A percentile compares a stretch with the other conserved stretches of the same genome.
These are phyloP conservation scores for Chrosomus eos DNA, from an alignment of 2,797 vertebrate species.

Conservation along the genomic window DNA sequence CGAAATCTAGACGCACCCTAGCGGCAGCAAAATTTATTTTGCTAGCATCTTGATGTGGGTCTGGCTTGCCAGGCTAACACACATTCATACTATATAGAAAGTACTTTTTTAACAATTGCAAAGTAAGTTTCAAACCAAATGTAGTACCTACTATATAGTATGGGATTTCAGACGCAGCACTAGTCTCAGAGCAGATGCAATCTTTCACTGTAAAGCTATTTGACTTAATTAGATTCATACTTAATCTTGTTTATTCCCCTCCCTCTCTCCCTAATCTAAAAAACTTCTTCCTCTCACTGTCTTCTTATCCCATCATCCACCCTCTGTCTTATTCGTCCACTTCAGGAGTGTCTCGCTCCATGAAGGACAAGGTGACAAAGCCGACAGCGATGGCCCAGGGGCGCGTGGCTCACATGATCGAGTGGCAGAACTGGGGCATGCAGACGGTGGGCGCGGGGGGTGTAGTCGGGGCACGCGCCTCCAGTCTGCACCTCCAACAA, in stretches of 20 bases:
- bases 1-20: too few relatives aligned
- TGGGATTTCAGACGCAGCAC: background rate
- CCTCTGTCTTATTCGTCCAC: conserved; percentile 36
- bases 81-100: background rate
- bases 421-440: conserved; percentile 98
- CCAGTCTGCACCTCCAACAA: conserved; percentile 82
- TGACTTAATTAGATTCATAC: background rate
- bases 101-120: background rate
- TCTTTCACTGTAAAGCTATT: background rate
- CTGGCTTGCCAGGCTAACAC: too few relatives aligned
- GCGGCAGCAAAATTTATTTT: too few relatives aligned
- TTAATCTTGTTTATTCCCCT: background rate
- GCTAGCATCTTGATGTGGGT: too few relatives aligned
- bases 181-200: background rate
- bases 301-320: conserved; percentile 5
- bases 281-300: background rate
- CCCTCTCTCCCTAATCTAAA: background rate
- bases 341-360: conserved; percentile 89
- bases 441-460: conserved; percentile 85
- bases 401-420: conserved; percentile 97
- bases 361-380: conserved; percentile 99
- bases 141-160: background rate
- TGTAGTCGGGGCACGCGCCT: conserved; percentile 77
- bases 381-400: conserved; percentile 96
- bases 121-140: background rate